Conservation (phyloP, 1,140 invertebrate species). For the Zaprionus africanus region DNA sequence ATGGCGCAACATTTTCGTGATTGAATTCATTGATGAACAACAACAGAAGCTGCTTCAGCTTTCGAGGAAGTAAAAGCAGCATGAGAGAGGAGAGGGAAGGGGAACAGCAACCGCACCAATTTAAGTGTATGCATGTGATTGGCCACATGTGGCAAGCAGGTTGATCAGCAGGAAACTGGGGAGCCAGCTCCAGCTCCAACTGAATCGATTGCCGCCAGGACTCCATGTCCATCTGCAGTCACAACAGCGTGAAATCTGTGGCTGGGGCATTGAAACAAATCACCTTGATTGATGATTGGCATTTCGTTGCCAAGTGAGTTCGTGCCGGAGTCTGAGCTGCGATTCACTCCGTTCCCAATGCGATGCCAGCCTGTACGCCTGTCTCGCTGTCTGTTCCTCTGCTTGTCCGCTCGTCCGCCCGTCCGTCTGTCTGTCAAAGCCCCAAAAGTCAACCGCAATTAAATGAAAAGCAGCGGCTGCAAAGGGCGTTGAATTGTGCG, state of each 20-base stretch:
- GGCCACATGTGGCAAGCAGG: slow-evolving; percentile 75
- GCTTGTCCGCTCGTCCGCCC: slow-evolving; percentile 2
- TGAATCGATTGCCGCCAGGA: slow-evolving; percentile 18
- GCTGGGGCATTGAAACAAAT: slow-evolving; percentile 81
- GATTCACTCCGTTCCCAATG: slow-evolving; percentile 6
- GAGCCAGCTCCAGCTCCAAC: slow-evolving; percentile 3
- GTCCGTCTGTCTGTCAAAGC: slow-evolving; percentile 60
- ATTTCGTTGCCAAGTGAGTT: slow-evolving; percentile 67
- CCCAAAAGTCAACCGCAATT: slow-evolving; percentile 82
- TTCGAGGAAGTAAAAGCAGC: not conserved
- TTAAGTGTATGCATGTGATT: slow-evolving; percentile 80
- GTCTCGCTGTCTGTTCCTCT: slow-evolving; percentile 11
- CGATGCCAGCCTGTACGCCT: not conserved
- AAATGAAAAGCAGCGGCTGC: slow-evolving; percentile 71
- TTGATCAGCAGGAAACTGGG: slow-evolving; percentile 40
- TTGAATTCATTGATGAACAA: slow-evolving; percentile 82
- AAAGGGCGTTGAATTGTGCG: slow-evolving; percentile 37
- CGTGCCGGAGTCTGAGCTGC: slow-evolving; percentile 3
- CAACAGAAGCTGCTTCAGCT: slow-evolving; percentile 29
- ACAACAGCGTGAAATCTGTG: slow-evolving; percentile 80
- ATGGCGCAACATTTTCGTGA: slow-evolving; percentile 72
- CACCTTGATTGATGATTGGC: slow-evolving; percentile 82
- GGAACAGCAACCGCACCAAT: slow-evolving; percentile 59
- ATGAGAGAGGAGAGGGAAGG: not conserved
- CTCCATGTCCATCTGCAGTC: slow-evolving; percentile 70